Conservation (phyloP, 2,797 vertebrate genomes). For the Helarctos malayanus region DNA sequence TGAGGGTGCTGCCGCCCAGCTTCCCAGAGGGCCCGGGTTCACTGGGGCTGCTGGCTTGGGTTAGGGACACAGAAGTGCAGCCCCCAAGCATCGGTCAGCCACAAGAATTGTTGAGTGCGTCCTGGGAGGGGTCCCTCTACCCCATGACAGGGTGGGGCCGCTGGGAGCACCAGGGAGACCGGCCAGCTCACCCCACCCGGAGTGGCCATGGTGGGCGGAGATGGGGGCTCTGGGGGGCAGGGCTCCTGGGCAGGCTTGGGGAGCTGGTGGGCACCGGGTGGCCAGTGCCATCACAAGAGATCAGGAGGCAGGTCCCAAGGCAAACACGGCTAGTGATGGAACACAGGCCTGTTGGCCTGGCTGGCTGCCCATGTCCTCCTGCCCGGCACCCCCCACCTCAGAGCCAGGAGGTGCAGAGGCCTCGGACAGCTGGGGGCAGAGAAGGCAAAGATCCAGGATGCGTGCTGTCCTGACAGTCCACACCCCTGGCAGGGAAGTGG, state of each 20-base stretch:
- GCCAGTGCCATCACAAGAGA: neutral
- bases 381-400: neutral
- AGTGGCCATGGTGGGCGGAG: neutral
- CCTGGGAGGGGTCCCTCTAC: neutral
- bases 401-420: neutral
- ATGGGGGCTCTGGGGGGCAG: neutral
- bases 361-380: neutral
- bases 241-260: neutral
- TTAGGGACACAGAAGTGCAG: neutral
- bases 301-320: neutral
- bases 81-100: neutral
- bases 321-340: neutral
- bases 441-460: neutral
- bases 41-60: neutral
- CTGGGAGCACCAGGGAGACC: neutral
- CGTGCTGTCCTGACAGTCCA: neutral
- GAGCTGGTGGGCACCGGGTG: neutral
- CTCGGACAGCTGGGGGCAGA: neutral
- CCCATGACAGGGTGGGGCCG: neutral
- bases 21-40: neutral
- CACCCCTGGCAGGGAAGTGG: neutral
- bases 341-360: neutral
- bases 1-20: neutral
- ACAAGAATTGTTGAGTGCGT: neutral
- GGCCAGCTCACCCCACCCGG: neutral